A percentile compares a stretch with the other conserved stretches of the same genome.
Conservation (phyloP, 2,888 invertebrate species). For the Conchocele bisecta region DNA sequence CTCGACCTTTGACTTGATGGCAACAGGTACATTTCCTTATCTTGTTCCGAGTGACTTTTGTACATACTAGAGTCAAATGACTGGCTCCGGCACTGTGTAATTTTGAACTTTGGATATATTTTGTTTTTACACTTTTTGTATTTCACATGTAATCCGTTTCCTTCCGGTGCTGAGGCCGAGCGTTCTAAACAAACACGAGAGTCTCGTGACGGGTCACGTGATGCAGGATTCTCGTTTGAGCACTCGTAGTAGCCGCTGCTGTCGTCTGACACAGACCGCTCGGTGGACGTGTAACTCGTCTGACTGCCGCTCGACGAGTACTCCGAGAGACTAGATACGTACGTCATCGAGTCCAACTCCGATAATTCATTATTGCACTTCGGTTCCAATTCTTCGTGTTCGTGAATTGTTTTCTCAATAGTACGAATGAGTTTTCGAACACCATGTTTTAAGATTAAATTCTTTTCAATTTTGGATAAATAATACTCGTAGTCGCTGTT, state of each 20-base stretch:
- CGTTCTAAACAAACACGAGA: constrained; percentile 44
- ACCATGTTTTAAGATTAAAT: constrained; percentile 51
- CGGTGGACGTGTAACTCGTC: constrained; percentile 58
- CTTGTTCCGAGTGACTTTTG: constrained; percentile 50
- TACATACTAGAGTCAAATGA: constrained; percentile 55
- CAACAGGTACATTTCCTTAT: constrained; percentile 64
- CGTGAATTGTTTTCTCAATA: constrained; percentile 37
- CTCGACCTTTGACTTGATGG: constrained; percentile 31
- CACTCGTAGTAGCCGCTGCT: constrained; percentile 65
- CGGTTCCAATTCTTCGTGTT: constrained; percentile 13
- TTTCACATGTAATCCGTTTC: constrained; percentile 1
- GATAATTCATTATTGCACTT: constrained; percentile 1
- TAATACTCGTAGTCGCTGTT: constrained; percentile 51
- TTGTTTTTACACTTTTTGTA: constrained; percentile 41
- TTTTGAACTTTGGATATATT: constrained; percentile 19
- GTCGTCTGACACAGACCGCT: constrained; percentile 63
- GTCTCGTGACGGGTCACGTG: constrained; percentile 36
- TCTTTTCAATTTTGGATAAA: constrained; percentile 55
- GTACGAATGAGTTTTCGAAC: constrained; percentile 46
- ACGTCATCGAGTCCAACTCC: constrained; percentile 53
- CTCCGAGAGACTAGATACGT: constrained; percentile 62
- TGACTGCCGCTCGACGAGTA: constrained; percentile 59
- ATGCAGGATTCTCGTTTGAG: constrained; percentile 32
- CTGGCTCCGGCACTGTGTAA: constrained; percentile 35
- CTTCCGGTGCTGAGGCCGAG: constrained; percentile 41